These are phyloP conservation scores for Thomomys bottae DNA, from an alignment of 2,113 vertebrate species.

Conservation along the genomic window DNA sequence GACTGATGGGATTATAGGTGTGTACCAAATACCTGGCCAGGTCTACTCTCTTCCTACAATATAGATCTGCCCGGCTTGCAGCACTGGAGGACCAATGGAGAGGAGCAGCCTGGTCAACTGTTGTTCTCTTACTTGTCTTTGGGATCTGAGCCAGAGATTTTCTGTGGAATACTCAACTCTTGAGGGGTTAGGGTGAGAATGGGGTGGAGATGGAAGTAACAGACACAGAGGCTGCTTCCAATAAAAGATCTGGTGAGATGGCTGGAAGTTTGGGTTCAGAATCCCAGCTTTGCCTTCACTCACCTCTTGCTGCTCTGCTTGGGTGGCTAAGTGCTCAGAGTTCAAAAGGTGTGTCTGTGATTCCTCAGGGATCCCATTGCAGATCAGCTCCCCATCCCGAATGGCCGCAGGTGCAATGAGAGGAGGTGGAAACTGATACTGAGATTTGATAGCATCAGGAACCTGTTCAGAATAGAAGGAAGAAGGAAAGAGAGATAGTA, in stretches of 20 bases:
- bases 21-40: too few relatives aligned
- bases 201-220: background rate
- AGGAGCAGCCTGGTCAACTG: constrained; percentile 48
- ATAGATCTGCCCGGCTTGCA: constrained; percentile 32
- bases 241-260: background rate
- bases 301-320: constrained; percentile 97
- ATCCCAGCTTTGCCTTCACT: constrained; percentile 75
- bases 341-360: constrained; percentile 87
- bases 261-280: constrained; percentile 48
- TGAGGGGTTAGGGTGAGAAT: background rate
- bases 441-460: constrained; percentile 97
- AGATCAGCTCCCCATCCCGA: constrained; percentile 95
- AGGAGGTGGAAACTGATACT: constrained; percentile 94
- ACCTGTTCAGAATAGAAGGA: constrained; percentile 87
- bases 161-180: constrained; percentile 47
- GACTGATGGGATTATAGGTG: too few relatives aligned
- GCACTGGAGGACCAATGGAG: background rate
- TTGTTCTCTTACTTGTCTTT: constrained; percentile 63
- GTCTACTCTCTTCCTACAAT: constrained; percentile 36
- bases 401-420: constrained; percentile 93
- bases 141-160: constrained; percentile 57
- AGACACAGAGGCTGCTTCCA: constrained; percentile 45
- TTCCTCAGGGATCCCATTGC: constrained; percentile 91
- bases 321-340: constrained; percentile 93
- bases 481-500: constrained; percentile 64